Evolutionary conservation across 2,888 invertebrate genomes (phyloP).

Genomic region (Nemoura dubitans): DNA sequence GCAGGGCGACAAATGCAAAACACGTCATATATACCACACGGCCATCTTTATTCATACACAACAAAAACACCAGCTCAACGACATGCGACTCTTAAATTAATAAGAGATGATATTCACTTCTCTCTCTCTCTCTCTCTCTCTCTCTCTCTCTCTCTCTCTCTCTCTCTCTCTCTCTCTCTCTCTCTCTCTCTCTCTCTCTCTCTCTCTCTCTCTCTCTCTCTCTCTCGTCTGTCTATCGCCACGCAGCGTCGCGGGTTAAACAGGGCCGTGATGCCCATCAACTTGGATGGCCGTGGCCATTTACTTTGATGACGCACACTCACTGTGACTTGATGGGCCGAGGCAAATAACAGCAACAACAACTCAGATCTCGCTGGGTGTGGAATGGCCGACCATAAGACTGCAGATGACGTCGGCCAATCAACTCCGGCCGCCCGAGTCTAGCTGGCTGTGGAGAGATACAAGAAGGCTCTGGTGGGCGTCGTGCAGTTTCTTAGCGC

Average conservation of each 20-base stretch:
- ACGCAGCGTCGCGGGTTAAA: too few species aligned
- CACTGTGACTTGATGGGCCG: not conserved
- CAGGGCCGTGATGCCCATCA: not conserved
- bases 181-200: too few species aligned
- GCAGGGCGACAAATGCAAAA: too few species aligned
- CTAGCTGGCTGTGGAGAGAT: not conserved
- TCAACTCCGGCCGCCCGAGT: not conserved
- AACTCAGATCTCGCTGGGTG: not conserved
- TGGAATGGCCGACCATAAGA: too few species aligned
- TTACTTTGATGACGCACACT: not conserved
- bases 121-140: too few species aligned
- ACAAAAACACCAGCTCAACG: not conserved
- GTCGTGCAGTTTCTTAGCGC: not conserved
- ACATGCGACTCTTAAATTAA: not conserved
- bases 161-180: too few species aligned
- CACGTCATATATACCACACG: not conserved
- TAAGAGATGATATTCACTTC: not conserved
- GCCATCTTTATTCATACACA: not conserved
- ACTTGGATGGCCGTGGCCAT: not conserved
- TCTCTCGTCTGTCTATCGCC: too few species aligned
- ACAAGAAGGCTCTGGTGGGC: not conserved
- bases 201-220: too few species aligned
- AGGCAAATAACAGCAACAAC: not conserved
- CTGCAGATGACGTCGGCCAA: too few species aligned
- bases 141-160: too few species aligned